Percentiles rank a stretch among this genome's conserved stretches.
These are phyloP conservation scores for Spatulosminthurus flaviceps DNA, from an alignment of 2,888 invertebrate species.

Conservation along the genomic window DNA sequence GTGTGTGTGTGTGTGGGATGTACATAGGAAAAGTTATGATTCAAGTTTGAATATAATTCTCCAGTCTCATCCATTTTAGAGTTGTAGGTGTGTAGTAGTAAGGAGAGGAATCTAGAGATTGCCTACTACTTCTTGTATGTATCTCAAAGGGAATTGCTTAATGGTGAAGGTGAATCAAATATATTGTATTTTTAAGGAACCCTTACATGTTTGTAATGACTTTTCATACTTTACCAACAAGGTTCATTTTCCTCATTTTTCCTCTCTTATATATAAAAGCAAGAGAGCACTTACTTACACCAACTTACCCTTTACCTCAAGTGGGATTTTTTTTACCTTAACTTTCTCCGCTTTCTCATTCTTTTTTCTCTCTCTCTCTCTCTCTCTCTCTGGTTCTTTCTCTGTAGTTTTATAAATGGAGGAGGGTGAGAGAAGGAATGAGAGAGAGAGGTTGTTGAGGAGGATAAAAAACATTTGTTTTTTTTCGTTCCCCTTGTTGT, in stretches of 20 bases:
- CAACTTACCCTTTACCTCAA: neutral
- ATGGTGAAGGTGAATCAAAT: neutral
- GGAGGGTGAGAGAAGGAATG: too few species aligned
- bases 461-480: too few species aligned
- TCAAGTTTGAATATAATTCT: neutral
- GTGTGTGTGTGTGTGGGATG: too few species aligned
- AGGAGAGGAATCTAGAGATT: neutral
- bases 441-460: too few species aligned
- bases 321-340: too few species aligned
- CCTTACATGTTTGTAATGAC: constrained; percentile 4
- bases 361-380: too few species aligned
- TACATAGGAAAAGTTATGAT: neutral
- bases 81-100: neutral
- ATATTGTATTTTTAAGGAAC: neutral
- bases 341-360: too few species aligned
- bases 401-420: too few species aligned
- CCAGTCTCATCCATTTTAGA: neutral
- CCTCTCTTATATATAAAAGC: too few species aligned
- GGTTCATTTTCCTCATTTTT: neutral
- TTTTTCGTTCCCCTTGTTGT: too few species aligned
- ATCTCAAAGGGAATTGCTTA: neutral
- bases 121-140: neutral
- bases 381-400: too few species aligned
- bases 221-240: neutral
- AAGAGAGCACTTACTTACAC: neutral